Evolutionary conservation across 1,140 invertebrate genomes (phyloP).

Genomic region (Drosophila ambigua): DNA sequence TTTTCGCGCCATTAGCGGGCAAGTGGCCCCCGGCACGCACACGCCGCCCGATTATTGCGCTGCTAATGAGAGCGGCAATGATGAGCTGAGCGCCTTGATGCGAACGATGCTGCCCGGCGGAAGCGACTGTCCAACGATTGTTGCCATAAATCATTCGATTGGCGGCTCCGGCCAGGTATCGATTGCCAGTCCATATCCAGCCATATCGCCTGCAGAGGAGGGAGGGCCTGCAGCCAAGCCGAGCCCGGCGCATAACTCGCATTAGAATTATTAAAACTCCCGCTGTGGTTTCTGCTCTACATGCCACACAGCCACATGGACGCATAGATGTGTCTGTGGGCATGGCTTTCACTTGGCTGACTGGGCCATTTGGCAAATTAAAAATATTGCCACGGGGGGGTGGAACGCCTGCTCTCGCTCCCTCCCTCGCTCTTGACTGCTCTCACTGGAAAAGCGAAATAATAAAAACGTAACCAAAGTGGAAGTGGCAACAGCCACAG

Average conservation of each 20-base stretch:
- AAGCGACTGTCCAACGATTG: constrained; percentile 50
- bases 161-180: constrained; percentile 56
- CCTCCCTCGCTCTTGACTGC: not conserved
- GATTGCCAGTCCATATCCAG: constrained; percentile 45
- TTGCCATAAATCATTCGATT: constrained; percentile 75
- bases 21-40: not conserved
- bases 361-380: constrained; percentile 78
- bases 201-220: not conserved
- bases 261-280: constrained; percentile 81
- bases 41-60: not conserved
- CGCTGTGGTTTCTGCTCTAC: constrained; percentile 68
- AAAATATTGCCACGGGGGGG: constrained; percentile 70
- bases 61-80: constrained; percentile 35
- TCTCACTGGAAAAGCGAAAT: constrained; percentile 35
- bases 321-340: constrained; percentile 18
- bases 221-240: not conserved
- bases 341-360: constrained; percentile 70
- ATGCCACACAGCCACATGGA: constrained; percentile 34
- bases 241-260: constrained; percentile 48
- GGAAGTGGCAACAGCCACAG: constrained; percentile 44
- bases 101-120: constrained; percentile 39
- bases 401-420: constrained; percentile 3
- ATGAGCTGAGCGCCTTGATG: constrained; percentile 14
- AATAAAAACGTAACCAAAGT: constrained; percentile 58
- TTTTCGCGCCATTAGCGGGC: constrained; percentile 50